phyloP scores from a whole-genome alignment of 2,797 vertebrate genomes.

The Poecilia gillii region DNA sequence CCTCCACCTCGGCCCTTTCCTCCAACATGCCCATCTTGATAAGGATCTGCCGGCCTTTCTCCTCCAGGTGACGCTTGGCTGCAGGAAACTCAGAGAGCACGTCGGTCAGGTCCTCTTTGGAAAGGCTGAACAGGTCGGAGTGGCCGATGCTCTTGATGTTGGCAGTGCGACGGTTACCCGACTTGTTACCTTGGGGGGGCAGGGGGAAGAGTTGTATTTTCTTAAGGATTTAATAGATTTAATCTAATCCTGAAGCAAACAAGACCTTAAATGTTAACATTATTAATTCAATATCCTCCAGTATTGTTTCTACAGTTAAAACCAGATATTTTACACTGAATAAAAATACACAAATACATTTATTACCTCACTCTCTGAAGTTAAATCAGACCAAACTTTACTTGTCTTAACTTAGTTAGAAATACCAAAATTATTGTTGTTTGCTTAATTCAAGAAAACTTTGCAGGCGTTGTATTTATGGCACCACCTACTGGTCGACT shows the following conservation, averaged over 20 bases:
- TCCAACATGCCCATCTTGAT: constrained; percentile 90
- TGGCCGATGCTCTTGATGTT: constrained; percentile 93
- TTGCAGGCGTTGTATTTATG: too few relatives aligned
- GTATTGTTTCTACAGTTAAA: too few relatives aligned
- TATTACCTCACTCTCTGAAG: background rate
- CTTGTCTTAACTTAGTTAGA: too few relatives aligned
- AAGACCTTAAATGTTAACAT: background rate
- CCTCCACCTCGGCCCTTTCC: constrained; percentile 51
- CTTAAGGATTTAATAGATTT: background rate
- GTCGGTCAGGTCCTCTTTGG: constrained; percentile 90
- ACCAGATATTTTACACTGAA: too few relatives aligned
- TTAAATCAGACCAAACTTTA: too few relatives aligned
- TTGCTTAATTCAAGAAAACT: too few relatives aligned
- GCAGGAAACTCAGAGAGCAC: constrained; percentile 89
- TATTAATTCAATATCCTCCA: too few relatives aligned
- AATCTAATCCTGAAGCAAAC: background rate
- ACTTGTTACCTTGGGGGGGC: constrained; percentile 84
- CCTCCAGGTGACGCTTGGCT: constrained; percentile 87
- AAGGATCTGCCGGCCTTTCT: constrained; percentile 92
- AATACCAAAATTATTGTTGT: too few relatives aligned
- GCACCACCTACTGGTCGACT: background rate
- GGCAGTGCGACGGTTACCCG: constrained; percentile 93
- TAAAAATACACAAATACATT: background rate
- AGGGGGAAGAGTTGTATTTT: background rate
- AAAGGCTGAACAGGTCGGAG: constrained; percentile 93